Base-by-base conservation (phyloP, 1,140 invertebrate genomes). In the Monomorium pharaonis region DNA sequence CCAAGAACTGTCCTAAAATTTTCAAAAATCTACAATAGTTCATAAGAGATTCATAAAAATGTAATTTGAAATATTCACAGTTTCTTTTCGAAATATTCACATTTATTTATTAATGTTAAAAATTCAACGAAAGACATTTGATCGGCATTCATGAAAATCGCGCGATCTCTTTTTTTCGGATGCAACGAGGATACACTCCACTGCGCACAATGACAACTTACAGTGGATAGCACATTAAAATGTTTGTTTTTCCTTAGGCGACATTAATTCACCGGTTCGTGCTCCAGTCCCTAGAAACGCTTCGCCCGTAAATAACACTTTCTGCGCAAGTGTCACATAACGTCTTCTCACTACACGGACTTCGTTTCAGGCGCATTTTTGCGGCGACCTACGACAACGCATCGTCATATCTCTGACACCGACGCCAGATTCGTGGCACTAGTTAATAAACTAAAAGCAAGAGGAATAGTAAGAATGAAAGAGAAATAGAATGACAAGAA, bases 371-470 rank as follows among this genome's bases (percentile, higher is more conserved):
- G 56, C 47, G n/a, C 42, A 62, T 89, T 89, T 89, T 86, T 81
- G 84, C 88, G 21, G 72, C 63, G 56, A 75, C 54, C 24, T 72
- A 42, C 69, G 27, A 74, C 67, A 47, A 49, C 44, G 78, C 74
- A 76, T 77, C 84, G 70, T 86, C 72, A 49, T 67, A 74, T 47
- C 27, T 14, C 56, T 74, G 75, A 70, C 78, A 62, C 47, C 47
- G 84, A 51, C 89, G 88, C 63, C 83, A 69, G 51, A 88, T 74
- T 90, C 63, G 44, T 70, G 67, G 65, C 84, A 27, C 86, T 85
- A 62, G 83, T 90, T 90, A 90, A 90, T 90, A 90, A 90, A 88
- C 83, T 90, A 89, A 85, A 42, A 80, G 37, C 62, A 44, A 80
- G 24, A 58, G 56, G 24, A 85, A 69, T 85, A 67, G 12, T 21